A percentile compares a stretch with the other conserved stretches of the same genome.
Conservation (phyloP, 2,888 invertebrate genomes). For the Tolmerus cingulatus region DNA sequence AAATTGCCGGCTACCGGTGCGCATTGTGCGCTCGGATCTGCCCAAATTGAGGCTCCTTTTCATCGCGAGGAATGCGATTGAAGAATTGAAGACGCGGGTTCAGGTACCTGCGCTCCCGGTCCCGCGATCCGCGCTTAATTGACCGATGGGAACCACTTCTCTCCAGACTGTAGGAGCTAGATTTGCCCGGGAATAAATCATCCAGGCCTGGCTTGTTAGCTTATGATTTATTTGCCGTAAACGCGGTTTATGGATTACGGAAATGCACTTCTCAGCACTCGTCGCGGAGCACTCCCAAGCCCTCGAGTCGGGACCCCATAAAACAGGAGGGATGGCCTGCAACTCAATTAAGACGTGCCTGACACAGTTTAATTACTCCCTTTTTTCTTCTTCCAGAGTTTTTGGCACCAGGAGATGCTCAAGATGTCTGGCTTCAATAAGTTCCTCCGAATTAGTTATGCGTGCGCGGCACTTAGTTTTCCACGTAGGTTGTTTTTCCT, state of each 20-base stretch:
- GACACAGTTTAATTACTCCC: slow-evolving; percentile 4
- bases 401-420: slow-evolving; percentile 90
- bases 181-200: slow-evolving; percentile 15
- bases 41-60: slow-evolving; percentile 20
- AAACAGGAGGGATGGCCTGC: not conserved
- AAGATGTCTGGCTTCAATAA: slow-evolving; percentile 87
- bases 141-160: not conserved
- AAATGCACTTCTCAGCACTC: slow-evolving; percentile 41
- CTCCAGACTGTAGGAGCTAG: not conserved
- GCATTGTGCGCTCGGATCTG: not conserved
- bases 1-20: slow-evolving; percentile 19
- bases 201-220: slow-evolving; percentile 43
- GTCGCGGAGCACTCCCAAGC: not conserved
- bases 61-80: not conserved
- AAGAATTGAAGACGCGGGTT: not conserved
- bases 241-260: slow-evolving; percentile 49
- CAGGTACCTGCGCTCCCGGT: not conserved
- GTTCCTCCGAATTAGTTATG: slow-evolving; percentile 94
- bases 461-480: slow-evolving; percentile 90
- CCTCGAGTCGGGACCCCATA: not conserved
- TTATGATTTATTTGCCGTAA: slow-evolving; percentile 51
- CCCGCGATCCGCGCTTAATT: not conserved
- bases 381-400: slow-evolving; percentile 72
- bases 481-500: slow-evolving; percentile 95
- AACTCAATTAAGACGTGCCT: slow-evolving; percentile 43